These are phyloP conservation scores for Etia nguti DNA, from an alignment of 2,113 vertebrate genomes.

Conservation along the genomic window DNA sequence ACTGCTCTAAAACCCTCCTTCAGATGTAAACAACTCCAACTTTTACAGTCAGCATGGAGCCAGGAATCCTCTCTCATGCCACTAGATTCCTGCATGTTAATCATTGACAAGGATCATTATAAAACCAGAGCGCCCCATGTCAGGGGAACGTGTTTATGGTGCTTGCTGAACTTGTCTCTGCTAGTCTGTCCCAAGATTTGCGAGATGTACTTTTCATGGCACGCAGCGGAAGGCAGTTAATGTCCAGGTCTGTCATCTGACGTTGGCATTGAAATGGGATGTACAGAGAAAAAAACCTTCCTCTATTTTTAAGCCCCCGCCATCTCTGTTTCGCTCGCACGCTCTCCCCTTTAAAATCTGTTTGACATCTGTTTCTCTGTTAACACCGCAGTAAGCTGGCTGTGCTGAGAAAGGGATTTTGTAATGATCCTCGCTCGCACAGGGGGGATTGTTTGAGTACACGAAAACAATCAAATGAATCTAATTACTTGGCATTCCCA, in stretches of 20 bases:
- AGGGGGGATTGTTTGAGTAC: constrained; percentile 35
- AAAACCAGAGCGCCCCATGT: not conserved
- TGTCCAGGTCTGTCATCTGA: constrained; percentile 40
- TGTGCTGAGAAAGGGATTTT: constrained; percentile 36
- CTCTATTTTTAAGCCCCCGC: not conserved
- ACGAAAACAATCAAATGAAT: constrained; percentile 37
- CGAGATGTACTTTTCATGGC: constrained; percentile 1
- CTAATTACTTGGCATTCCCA: constrained; percentile 46
- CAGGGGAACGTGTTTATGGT: constrained; percentile 35
- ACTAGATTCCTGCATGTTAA: constrained; percentile 32
- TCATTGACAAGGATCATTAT: constrained; percentile 44
- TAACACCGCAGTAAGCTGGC: constrained; percentile 17
- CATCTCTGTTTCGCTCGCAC: constrained; percentile 2
- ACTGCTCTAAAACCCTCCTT: not conserved
- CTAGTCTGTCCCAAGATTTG: constrained; percentile 25
- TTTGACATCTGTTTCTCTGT: constrained; percentile 55
- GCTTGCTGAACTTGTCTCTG: constrained; percentile 44
- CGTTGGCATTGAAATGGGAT: constrained; percentile 3
- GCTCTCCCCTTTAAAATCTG: constrained; percentile 19
- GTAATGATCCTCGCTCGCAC: constrained; percentile 16
- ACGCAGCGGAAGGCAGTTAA: constrained; percentile 17
- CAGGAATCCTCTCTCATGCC: constrained; percentile 1
- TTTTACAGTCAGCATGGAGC: not conserved
- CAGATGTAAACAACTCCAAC: not conserved
- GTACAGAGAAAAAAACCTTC: not conserved